phyloP scores from a whole-genome alignment of 2,113 vertebrate genomes.

The Turdus rufiventris region DNA sequence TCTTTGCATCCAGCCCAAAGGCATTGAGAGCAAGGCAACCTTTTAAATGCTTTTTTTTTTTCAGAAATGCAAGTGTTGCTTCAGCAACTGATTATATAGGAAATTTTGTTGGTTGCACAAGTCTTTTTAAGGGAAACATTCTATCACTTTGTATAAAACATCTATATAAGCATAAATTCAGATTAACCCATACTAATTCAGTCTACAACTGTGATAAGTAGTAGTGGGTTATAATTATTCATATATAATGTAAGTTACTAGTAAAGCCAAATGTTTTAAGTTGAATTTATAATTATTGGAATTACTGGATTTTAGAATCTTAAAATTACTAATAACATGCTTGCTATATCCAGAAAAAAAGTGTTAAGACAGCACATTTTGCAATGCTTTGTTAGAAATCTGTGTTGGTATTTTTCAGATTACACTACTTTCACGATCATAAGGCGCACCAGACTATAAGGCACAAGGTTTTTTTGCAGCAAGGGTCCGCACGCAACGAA shows the following conservation, averaged over 20 bases:
- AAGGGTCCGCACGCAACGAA: too few relatives aligned
- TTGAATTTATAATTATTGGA: not conserved
- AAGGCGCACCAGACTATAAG: too few relatives aligned
- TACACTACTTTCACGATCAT: not conserved
- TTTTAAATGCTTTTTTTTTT: not conserved
- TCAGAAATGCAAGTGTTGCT: not conserved
- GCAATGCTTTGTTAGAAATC: not conserved
- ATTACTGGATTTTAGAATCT: not conserved
- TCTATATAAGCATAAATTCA: not conserved
- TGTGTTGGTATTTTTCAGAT: not conserved
- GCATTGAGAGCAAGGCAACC: not conserved
- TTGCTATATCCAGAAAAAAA: not conserved
- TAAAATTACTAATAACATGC: not conserved
- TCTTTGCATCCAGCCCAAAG: not conserved
- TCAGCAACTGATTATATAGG: not conserved
- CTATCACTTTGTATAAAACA: not conserved
- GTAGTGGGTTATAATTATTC: not conserved
- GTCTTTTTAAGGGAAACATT: not conserved
- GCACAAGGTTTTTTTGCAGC: too few relatives aligned
- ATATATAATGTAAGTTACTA: not conserved
- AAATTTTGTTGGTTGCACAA: not conserved
- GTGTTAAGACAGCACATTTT: not conserved
- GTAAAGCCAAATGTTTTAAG: not conserved
- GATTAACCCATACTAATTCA: not conserved
- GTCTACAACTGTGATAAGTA: not conserved